A percentile compares a stretch with the other conserved stretches of the same genome.
Conservation (phyloP, 2,113 vertebrate genomes). For the human (Homo sapiens) region DNA sequence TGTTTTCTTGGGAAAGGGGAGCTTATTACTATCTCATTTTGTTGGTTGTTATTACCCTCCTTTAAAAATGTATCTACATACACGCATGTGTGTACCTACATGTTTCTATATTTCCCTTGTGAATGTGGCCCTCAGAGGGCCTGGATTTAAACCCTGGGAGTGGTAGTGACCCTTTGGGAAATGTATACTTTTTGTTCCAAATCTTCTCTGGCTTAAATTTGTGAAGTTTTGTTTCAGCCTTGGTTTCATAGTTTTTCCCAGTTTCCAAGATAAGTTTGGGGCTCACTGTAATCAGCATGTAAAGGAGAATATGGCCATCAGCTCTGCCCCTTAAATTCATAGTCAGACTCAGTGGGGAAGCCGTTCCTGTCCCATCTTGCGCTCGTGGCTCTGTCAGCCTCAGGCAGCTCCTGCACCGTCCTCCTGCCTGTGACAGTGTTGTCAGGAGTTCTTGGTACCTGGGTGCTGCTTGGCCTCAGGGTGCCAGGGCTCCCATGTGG, state of each 20-base stretch:
- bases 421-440: not conserved
- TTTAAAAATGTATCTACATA: not conserved
- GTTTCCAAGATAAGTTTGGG: not conserved
- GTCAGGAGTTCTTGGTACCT: not conserved
- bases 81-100: not conserved
- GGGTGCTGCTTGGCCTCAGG: not conserved
- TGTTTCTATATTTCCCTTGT: not conserved
- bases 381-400: not conserved
- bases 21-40: not conserved
- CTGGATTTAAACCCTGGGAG: not conserved
- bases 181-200: not conserved
- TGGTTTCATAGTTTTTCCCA: not conserved
- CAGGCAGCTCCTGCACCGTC: too few species aligned
- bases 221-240: not conserved
- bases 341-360: not conserved
- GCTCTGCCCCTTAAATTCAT: not conserved
- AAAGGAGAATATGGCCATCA: not conserved
- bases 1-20: not conserved
- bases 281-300: not conserved
- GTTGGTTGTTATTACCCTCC: not conserved
- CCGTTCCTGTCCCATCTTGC: not conserved
- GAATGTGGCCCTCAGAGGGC: not conserved
- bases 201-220: not conserved
- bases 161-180: not conserved
- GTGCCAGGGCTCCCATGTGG: not conserved